phyloP scores from a whole-genome alignment of 2,888 invertebrate genomes.

The Eutolmus rufibarbis region DNA sequence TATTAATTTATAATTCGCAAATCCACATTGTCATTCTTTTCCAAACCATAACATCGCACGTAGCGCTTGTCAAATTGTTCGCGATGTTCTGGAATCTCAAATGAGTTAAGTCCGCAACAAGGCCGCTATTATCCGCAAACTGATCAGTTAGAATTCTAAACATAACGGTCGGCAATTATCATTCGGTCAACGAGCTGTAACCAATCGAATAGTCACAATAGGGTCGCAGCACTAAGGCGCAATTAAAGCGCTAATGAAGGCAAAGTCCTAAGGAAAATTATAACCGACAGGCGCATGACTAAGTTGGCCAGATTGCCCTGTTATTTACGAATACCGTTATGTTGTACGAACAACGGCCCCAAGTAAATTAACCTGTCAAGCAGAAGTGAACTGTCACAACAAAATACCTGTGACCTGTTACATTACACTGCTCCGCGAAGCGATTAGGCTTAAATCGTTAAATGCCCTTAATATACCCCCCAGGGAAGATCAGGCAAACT shows the following conservation, averaged over 20 bases:
- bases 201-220: not conserved
- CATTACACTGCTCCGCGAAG: not conserved
- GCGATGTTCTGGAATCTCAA: not conserved
- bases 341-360: not conserved
- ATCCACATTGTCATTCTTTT: not conserved
- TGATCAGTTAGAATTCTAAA: not conserved
- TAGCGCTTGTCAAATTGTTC: not conserved
- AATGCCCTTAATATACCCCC: not conserved
- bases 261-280: not conserved
- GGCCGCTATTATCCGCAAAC: not conserved
- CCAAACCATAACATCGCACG: not conserved
- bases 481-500: not conserved
- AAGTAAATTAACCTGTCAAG: slow-evolving; percentile 5
- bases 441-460: slow-evolving; percentile 16
- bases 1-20: not conserved
- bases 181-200: not conserved
- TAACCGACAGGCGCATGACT: not conserved
- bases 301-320: not conserved
- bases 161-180: not conserved
- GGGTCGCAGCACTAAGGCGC: not conserved
- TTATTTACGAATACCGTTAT: not conserved
- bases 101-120: not conserved
- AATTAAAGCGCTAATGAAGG: not conserved
- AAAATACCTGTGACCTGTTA: not conserved
- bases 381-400: slow-evolving; percentile 18